These are phyloP conservation scores for Danionella dracula DNA, from an alignment of 2,797 vertebrate species.

Conservation along the genomic window DNA sequence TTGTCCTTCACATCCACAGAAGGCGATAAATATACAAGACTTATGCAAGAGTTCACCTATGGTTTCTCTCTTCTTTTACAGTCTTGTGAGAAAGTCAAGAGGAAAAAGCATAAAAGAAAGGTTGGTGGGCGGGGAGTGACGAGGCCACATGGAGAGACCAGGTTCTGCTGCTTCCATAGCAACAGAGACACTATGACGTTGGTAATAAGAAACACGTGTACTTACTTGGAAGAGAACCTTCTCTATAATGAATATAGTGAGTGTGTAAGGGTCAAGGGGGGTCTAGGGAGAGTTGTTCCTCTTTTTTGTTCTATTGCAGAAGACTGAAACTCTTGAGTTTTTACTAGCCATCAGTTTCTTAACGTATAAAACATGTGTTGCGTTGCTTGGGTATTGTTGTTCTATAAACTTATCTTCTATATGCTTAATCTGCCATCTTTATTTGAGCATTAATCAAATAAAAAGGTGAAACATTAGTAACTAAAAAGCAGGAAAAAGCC, in stretches of 20 bases:
- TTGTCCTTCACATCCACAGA: slow-evolving; percentile 8
- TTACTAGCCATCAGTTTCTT: no score
- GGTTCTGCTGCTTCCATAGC: slow-evolving; percentile 43
- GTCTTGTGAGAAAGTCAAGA: slow-evolving; percentile 31
- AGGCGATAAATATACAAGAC: not conserved
- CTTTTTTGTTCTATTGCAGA: not conserved
- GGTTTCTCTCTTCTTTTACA: not conserved
- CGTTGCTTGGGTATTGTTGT: no score
- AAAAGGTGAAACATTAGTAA: no score
- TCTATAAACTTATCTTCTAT: no score
- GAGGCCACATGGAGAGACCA: slow-evolving; percentile 40
- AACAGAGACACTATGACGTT: slow-evolving; percentile 40
- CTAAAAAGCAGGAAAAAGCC: no score
- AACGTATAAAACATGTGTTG: no score
- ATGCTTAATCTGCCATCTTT: no score
- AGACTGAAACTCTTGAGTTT: not conserved
- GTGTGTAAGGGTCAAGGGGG: not conserved
- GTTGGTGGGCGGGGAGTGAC: slow-evolving; percentile 6
- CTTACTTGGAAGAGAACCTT: slow-evolving; percentile 26
- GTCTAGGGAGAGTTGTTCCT: not conserved
- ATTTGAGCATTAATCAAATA: no score
- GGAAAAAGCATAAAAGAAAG: slow-evolving; percentile 19
- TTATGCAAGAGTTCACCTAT: slow-evolving; percentile 27
- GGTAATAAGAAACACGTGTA: slow-evolving; percentile 47
- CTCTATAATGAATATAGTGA: not conserved